Percentiles rank a stretch among this genome's conserved stretches.
Evolutionary conservation across 2,888 invertebrate genomes (phyloP).

Genomic region (Callimorpha dominula): DNA sequence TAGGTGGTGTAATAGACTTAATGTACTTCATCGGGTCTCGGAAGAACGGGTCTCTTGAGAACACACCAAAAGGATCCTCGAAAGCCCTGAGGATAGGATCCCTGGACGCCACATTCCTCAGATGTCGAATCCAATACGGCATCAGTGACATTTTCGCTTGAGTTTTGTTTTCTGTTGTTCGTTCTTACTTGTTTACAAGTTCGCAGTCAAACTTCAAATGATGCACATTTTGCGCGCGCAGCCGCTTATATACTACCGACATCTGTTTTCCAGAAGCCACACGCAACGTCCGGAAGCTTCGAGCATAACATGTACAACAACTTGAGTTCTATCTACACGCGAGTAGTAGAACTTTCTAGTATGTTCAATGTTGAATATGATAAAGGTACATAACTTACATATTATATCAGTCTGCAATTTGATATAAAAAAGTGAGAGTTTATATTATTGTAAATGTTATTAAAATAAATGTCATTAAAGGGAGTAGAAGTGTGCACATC

Average conservation of each 20-base stretch:
- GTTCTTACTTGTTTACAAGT: conserved; percentile 10
- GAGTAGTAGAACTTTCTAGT: conserved; percentile 31
- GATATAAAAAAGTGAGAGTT: too few species aligned
- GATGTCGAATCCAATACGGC: conserved; percentile 81
- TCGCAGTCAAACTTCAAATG: conserved; percentile 40
- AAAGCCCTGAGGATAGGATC: conserved; percentile 71
- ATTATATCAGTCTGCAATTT: too few species aligned
- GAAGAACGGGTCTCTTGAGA: conserved; percentile 78
- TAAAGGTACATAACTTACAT: too few species aligned
- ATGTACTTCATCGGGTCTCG: conserved; percentile 74
- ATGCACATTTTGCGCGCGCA: conserved; percentile 39
- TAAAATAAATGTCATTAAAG: too few species aligned
- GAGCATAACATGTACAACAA: conserved; percentile 26
- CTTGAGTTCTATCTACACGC: conserved; percentile 60
- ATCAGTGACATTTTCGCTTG: conserved; percentile 72
- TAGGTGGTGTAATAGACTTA: conserved; percentile 62
- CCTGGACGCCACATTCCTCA: conserved; percentile 71
- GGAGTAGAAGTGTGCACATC: not conserved
- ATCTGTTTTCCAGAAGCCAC: conserved; percentile 67
- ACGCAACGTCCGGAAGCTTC: conserved; percentile 69
- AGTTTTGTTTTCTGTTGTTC: conserved; percentile 16
- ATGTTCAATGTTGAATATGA: not conserved
- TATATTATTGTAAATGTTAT: too few species aligned
- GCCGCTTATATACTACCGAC: conserved; percentile 58
- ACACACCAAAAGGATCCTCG: conserved; percentile 73